phyloP scores from a whole-genome alignment of 2,888 invertebrate genomes.

The Eulithis prunata region DNA sequence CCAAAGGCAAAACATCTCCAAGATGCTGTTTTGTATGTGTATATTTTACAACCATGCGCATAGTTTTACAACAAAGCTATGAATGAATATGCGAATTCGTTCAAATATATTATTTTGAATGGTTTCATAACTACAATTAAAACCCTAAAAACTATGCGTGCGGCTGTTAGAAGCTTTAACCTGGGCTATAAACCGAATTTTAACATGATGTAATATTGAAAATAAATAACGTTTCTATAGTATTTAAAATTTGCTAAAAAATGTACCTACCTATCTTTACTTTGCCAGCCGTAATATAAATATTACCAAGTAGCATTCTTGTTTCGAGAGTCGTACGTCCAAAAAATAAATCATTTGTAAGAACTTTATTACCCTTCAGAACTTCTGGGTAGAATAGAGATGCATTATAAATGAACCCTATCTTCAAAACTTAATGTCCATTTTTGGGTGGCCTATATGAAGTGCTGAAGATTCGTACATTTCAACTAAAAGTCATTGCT shows the following conservation, averaged over 20 bases:
- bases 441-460: too few relatives aligned
- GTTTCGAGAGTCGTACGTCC: not conserved
- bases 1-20: constrained; percentile 78
- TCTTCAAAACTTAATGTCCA: too few relatives aligned
- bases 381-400: too few relatives aligned
- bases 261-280: not conserved
- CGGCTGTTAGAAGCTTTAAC: constrained; percentile 42
- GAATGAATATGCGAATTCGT: too few relatives aligned
- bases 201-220: constrained; percentile 20
- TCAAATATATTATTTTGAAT: too few relatives aligned
- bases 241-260: too few relatives aligned
- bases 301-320: not conserved
- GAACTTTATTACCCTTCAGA: too few relatives aligned
- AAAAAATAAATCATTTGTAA: not conserved
- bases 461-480: too few relatives aligned
- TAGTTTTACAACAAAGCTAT: not conserved
- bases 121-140: too few relatives aligned
- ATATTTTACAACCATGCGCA: constrained; percentile 61
- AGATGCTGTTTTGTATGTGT: constrained; percentile 69
- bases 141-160: constrained; percentile 18
- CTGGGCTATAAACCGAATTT: constrained; percentile 56
- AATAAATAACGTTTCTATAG: too few relatives aligned
- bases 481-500: too few relatives aligned
- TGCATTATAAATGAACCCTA: too few relatives aligned
- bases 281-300: not conserved